Base-by-base conservation (phyloP, 2,797 vertebrate genomes). In the Florisuga fusca region DNA sequence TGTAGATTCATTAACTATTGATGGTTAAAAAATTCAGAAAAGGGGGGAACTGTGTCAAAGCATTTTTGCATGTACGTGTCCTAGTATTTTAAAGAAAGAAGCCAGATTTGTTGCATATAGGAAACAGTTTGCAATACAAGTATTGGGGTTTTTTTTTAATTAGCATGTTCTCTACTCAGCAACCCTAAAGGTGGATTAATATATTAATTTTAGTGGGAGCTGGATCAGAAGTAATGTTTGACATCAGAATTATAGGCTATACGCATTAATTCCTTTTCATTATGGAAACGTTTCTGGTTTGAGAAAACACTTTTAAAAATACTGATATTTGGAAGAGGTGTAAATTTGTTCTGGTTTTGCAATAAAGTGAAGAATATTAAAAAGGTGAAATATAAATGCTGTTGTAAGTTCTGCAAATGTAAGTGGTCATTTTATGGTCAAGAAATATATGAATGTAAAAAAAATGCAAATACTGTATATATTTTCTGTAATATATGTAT, bases 401-500 rank as follows among this genome's bases (percentile, higher is more conserved):
- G 1, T 86, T 93, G n/a, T 81, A 93, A 92, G 95, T 95, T 94
- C 84, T 97, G 78, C 93, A 95, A 81, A 96, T 92, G 38, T 94
- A 92, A 96, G 93, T 88, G 4, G 29, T 96, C 91, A 79, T 91
- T 98, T 95, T 97, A 92, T 95, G 94, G 94, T 96, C 92, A 85
- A 96, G 93, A 92, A 95, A 80, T 96, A 76, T 61, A 96, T 94
- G 90, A 97, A 97, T 98, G 97, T 98, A 98, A 97, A 97, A 95
- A 97, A 89, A 50, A 72, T 97, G 90, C 95, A 97, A 90, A 97
- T 97, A 97, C 29, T 98, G 98, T 98, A 98, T 81, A 98, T 98
- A 98, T 96, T 93, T 94, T 89, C 48, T 98, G 96, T 98, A 98
- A 97, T 81, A 98, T 98, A 98, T 98, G 97, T 98, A 98, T 98